A percentile compares a stretch with the other conserved stretches of the same genome.
Evolutionary conservation across 2,888 invertebrate genomes (phyloP).

Genomic region (Linyphia triangularis): DNA sequence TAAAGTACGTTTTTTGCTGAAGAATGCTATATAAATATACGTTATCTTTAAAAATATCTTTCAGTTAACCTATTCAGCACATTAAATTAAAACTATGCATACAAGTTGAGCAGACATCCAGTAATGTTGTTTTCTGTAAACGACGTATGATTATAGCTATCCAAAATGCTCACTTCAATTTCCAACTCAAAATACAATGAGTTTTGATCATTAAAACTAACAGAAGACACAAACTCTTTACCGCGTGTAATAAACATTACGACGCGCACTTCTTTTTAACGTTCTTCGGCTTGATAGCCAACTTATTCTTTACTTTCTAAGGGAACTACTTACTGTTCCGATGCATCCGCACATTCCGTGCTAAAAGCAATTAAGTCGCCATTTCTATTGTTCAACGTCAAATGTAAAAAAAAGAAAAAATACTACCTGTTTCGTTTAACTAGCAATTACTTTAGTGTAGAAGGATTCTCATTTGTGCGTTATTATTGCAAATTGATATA

Average conservation of each 20-base stretch:
- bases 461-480: slow-evolving; percentile 15
- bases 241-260: slow-evolving; percentile 33
- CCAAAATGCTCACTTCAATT: no score
- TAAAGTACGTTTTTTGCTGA: no score
- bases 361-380: slow-evolving; percentile 47
- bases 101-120: no score
- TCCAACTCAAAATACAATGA: neutral
- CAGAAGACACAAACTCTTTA: slow-evolving; percentile 9
- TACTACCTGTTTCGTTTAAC: slow-evolving; percentile 48
- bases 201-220: slow-evolving; percentile 25
- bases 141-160: no score
- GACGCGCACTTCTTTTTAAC: neutral
- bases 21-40: no score
- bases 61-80: no score
- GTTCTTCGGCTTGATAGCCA: neutral
- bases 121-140: no score
- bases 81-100: no score
- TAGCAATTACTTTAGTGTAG: slow-evolving; percentile 37
- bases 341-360: slow-evolving; percentile 50
- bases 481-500: neutral
- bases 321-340: slow-evolving; percentile 16
- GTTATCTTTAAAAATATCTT: no score
- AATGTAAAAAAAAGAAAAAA: slow-evolving; percentile 15
- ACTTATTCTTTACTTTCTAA: slow-evolving; percentile 16
- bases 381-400: neutral